Conservation (phyloP, 2,113 vertebrate genomes). For the Syrrhaptes paradoxus region DNA sequence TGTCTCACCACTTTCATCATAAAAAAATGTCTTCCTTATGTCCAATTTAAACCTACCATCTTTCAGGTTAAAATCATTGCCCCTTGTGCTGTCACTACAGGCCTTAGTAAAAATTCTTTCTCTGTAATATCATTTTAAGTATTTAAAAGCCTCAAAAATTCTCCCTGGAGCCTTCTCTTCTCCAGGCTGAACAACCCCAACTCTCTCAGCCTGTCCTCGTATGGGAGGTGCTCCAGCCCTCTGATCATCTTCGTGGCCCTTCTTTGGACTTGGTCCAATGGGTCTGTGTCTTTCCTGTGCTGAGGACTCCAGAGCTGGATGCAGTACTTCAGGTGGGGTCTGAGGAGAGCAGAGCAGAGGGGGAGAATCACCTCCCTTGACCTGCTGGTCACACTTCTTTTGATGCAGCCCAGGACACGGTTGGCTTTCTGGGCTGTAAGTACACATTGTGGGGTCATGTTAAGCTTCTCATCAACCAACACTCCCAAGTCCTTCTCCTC, state of each 20-base stretch:
- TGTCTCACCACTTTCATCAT: too few relatives aligned
- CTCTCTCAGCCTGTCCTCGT: background rate
- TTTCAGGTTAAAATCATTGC: background rate
- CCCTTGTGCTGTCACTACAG: background rate
- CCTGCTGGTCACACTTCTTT: background rate
- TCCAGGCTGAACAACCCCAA: background rate
- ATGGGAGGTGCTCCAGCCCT: background rate
- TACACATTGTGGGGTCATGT: accelerated
- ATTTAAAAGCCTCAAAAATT: background rate
- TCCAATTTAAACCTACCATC: too few relatives aligned
- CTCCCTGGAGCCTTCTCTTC: background rate
- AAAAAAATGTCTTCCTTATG: too few relatives aligned
- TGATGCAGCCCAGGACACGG: accelerated
- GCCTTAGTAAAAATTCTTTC: background rate
- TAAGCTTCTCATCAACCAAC: background rate
- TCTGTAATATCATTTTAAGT: background rate
- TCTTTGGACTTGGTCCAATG: background rate
- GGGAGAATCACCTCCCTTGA: background rate
- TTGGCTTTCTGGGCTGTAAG: background rate
- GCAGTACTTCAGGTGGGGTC: background rate
- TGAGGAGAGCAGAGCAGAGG: background rate
- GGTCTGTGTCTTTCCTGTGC: background rate
- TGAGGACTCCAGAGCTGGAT: background rate
- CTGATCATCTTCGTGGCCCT: background rate
- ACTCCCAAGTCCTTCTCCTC: background rate